Evolutionary conservation across 2,888 invertebrate species (phyloP).

Genomic region (Peribatodes rhomboidaria): DNA sequence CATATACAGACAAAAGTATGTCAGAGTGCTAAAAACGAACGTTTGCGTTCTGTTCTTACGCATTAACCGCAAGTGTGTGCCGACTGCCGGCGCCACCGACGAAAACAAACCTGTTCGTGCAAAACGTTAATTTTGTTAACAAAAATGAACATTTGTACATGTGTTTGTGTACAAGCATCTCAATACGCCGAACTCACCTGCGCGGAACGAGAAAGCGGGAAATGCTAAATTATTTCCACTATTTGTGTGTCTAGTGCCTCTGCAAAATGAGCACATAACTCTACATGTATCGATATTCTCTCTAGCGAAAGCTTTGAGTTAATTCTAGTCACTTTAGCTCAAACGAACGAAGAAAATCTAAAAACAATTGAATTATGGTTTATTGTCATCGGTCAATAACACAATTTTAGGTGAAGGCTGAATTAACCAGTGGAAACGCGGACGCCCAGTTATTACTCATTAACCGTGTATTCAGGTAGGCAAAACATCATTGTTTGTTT

Average conservation of each 20-base stretch:
- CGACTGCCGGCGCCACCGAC: slow-evolving; percentile 59
- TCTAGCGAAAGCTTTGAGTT: background rate
- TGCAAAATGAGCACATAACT: slow-evolving; percentile 24
- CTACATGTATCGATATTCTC: background rate
- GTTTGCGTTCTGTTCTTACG: slow-evolving; percentile 68
- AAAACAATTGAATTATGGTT: slow-evolving; percentile 2
- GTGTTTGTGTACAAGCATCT: slow-evolving; percentile 57
- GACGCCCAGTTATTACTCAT: slow-evolving; percentile 22
- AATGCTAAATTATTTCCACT: slow-evolving; percentile 69
- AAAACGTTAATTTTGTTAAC: slow-evolving; percentile 76
- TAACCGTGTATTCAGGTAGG: slow-evolving; percentile 20
- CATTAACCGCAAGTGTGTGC: slow-evolving; percentile 76
- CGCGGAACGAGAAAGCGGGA: slow-evolving; percentile 69
- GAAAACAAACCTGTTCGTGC: slow-evolving; percentile 75
- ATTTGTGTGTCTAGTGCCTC: slow-evolving; percentile 23
- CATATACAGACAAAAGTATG: slow-evolving; percentile 69
- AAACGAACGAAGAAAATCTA: background rate
- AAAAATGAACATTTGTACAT: slow-evolving; percentile 56
- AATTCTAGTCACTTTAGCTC: background rate
- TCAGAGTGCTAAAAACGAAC: slow-evolving; percentile 74
- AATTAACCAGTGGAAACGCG: slow-evolving; percentile 17
- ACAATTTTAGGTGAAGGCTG: slow-evolving; percentile 24
- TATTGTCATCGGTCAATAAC: slow-evolving; percentile 31
- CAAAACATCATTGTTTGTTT: slow-evolving; percentile 24
- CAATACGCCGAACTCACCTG: slow-evolving; percentile 61